Evolutionary conservation across 2,888 invertebrate species (phyloP).

Genomic region (Drosophila meridionalis): DNA sequence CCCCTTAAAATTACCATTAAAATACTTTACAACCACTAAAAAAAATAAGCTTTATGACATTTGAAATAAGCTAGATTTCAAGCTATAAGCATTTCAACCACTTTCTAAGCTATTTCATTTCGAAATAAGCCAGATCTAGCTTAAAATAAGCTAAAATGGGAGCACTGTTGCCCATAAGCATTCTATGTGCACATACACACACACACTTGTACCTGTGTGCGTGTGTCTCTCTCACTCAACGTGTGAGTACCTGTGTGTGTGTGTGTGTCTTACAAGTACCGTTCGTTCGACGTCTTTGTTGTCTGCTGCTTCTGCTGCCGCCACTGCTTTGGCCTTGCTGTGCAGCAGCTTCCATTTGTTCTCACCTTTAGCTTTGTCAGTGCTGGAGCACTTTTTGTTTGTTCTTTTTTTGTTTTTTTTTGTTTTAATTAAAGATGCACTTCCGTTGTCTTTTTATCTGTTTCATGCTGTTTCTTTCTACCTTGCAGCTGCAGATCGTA

Average conservation of each 20-base stretch:
- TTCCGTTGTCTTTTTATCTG: slow-evolving; percentile 56
- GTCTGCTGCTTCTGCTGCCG: slow-evolving; percentile 49
- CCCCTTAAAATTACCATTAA: no score
- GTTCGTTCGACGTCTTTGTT: slow-evolving; percentile 69
- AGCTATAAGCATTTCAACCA: no score
- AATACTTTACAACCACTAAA: no score
- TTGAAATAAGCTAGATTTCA: no score
- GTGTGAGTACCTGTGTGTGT: not conserved
- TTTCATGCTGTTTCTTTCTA: slow-evolving; percentile 18
- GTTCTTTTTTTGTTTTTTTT: slow-evolving; percentile 47
- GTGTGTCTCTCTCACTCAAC: not conserved
- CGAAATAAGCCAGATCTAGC: no score
- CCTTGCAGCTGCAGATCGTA: slow-evolving; percentile 21
- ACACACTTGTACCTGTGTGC: slow-evolving; percentile 5
- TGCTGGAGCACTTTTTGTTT: slow-evolving; percentile 33
- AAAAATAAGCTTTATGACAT: no score
- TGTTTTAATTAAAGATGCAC: slow-evolving; percentile 57
- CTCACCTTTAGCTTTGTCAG: slow-evolving; percentile 46
- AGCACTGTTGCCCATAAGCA: slow-evolving; percentile 31
- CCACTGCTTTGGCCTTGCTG: slow-evolving; percentile 56
- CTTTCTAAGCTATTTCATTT: no score
- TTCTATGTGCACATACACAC: slow-evolving; percentile 24
- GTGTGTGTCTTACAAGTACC: slow-evolving; percentile 55
- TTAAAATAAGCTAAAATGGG: no score
- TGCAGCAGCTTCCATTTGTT: slow-evolving; percentile 53